These are phyloP conservation scores for Leptinotarsa lineolata DNA, from an alignment of 1,140 invertebrate species.

Conservation along the genomic window DNA sequence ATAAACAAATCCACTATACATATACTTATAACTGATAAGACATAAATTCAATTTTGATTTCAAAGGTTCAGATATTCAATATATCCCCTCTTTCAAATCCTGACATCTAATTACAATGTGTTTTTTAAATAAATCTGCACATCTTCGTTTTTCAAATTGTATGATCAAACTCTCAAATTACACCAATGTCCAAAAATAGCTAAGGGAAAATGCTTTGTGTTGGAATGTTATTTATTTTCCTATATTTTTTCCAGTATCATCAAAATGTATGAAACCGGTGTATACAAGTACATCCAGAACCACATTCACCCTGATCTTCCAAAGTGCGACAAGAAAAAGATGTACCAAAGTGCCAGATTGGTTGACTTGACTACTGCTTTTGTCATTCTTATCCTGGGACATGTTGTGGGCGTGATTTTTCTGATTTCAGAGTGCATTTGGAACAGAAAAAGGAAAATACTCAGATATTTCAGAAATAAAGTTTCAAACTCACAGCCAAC, in stretches of 20 bases:
- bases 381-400: conserved; percentile 23
- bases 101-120: no score
- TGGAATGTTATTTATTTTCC: not conserved
- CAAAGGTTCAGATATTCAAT: no score
- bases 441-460: conserved; percentile 29
- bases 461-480: not conserved
- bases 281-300: conserved; percentile 37
- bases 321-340: conserved; percentile 32
- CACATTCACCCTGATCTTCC: conserved; percentile 31
- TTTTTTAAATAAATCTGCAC: no score
- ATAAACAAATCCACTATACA: no score
- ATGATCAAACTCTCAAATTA: no score
- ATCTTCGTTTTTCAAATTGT: no score
- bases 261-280: conserved; percentile 40
- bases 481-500: no score
- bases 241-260: conserved; percentile 36
- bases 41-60: no score
- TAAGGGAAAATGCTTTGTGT: no score
- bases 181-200: no score
- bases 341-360: conserved; percentile 40
- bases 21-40: no score
- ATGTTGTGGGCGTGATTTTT: conserved; percentile 26
- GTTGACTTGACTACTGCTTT: conserved; percentile 38
- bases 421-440: conserved; percentile 35
- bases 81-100: no score